Evolutionary conservation across 2,888 invertebrate species (phyloP).

Genomic region (Kryphioiulus occultus): DNA sequence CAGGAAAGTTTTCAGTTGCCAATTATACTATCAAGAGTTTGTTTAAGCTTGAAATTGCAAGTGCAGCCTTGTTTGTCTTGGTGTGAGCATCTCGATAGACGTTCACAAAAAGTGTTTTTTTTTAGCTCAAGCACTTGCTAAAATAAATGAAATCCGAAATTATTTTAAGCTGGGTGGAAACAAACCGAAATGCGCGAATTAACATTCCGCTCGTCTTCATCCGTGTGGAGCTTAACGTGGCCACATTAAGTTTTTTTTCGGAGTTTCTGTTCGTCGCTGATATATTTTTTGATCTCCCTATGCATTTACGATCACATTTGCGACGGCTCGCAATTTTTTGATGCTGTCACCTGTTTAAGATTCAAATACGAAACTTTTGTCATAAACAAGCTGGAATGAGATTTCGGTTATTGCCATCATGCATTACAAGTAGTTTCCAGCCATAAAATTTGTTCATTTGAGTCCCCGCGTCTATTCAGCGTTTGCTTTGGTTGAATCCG

Average conservation of each 20-base stretch:
- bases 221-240: not conserved
- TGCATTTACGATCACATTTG: conserved; percentile 35
- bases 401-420: conserved; percentile 37
- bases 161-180: conserved; percentile 17
- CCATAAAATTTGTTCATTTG: conserved; percentile 36
- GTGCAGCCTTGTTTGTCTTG: not conserved
- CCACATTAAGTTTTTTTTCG: not conserved
- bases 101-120: not conserved
- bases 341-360: conserved; percentile 4
- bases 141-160: conserved; percentile 30
- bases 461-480: not conserved
- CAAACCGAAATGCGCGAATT: conserved; percentile 21
- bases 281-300: not conserved
- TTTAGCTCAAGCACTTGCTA: not conserved
- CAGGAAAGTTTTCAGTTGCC: not conserved
- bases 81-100: not conserved
- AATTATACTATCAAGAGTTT: conserved; percentile 15
- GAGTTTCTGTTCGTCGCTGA: not conserved
- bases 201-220: conserved; percentile 39
- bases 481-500: not conserved
- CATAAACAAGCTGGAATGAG: conserved; percentile 40
- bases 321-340: not conserved
- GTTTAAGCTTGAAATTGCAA: conserved; percentile 24
- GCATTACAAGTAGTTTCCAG: conserved; percentile 32
- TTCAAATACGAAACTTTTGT: conserved; percentile 30